Evolutionary conservation across 2,888 invertebrate genomes (phyloP).

Genomic region (Philereme vetulata): DNA sequence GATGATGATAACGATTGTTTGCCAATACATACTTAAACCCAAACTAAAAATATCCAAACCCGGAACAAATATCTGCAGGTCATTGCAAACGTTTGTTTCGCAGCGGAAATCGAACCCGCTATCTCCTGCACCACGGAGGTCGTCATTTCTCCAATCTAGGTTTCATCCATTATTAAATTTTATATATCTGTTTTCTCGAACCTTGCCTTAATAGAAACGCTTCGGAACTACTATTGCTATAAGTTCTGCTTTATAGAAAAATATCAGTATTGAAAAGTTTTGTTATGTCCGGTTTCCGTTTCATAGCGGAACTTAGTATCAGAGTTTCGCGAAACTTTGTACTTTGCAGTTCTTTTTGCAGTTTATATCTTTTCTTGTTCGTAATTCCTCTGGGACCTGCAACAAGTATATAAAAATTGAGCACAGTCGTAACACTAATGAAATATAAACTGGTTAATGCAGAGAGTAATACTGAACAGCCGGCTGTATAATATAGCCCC

Average conservation of each 20-base stretch:
- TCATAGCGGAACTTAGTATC: slow-evolving; percentile 7
- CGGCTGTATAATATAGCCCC: too few relatives aligned
- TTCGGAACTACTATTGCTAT: neutral
- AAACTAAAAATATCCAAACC: too few relatives aligned
- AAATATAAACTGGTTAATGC: neutral
- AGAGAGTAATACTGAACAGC: neutral
- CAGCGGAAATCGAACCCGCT: too few relatives aligned
- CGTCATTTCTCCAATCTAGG: too few relatives aligned
- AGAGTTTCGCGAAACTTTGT: slow-evolving; percentile 13
- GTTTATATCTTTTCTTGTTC: slow-evolving; percentile 9
- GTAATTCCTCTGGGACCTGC: slow-evolving; percentile 33
- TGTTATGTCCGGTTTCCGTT: slow-evolving; percentile 6
- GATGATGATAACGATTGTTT: too few relatives aligned
- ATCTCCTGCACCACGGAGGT: too few relatives aligned
- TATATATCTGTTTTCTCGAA: too few relatives aligned
- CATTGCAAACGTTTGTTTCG: too few relatives aligned
- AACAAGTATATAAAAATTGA: slow-evolving; percentile 47
- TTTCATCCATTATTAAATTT: too few relatives aligned
- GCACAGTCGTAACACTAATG: slow-evolving; percentile 42
- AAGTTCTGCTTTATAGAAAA: neutral
- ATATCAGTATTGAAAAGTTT: slow-evolving; percentile 12
- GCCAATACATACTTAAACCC: too few relatives aligned
- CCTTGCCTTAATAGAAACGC: neutral
- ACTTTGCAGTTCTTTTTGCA: slow-evolving; percentile 6
- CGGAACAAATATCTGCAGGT: too few relatives aligned